Evolutionary conservation across 2,797 vertebrate species (phyloP).

Genomic region (Chelon auratus): DNA sequence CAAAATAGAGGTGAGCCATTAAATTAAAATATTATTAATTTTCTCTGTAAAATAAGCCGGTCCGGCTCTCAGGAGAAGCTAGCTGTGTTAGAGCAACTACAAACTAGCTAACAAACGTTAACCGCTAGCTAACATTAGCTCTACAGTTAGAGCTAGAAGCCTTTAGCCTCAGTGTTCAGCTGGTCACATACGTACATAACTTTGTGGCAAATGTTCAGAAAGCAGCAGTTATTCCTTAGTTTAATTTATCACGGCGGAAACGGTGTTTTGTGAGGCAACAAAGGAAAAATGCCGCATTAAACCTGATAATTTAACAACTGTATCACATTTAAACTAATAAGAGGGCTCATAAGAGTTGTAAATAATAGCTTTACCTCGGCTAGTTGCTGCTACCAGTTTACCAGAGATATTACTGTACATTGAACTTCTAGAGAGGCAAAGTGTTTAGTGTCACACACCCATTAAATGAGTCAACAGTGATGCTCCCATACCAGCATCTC

Average conservation of each 20-base stretch:
- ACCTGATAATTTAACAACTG: too few species aligned
- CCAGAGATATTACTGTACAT: background rate
- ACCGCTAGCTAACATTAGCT: constrained; percentile 71
- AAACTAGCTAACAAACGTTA: constrained; percentile 58
- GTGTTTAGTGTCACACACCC: background rate
- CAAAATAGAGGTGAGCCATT: constrained; percentile 90
- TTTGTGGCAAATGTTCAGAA: too few species aligned
- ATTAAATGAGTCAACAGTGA: background rate
- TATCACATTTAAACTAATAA: too few species aligned
- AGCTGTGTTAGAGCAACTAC: constrained; percentile 33
- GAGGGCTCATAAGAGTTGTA: background rate
- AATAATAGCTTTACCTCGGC: background rate
- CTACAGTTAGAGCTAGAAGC: constrained; percentile 43
- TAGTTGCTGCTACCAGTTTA: background rate
- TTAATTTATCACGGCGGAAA: too few species aligned
- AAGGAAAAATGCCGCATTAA: background rate
- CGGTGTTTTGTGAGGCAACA: too few species aligned
- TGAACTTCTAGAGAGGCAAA: background rate
- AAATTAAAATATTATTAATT: background rate
- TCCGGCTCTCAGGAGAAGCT: constrained; percentile 23
- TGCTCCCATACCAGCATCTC: constrained; percentile 3
- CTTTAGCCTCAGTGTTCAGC: constrained; percentile 22
- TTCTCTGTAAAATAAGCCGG: background rate
- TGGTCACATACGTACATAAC: too few species aligned
- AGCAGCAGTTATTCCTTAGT: too few species aligned